phyloP scores from a whole-genome alignment of 2,888 invertebrate species.

The Drosophila fulvimacula region DNA sequence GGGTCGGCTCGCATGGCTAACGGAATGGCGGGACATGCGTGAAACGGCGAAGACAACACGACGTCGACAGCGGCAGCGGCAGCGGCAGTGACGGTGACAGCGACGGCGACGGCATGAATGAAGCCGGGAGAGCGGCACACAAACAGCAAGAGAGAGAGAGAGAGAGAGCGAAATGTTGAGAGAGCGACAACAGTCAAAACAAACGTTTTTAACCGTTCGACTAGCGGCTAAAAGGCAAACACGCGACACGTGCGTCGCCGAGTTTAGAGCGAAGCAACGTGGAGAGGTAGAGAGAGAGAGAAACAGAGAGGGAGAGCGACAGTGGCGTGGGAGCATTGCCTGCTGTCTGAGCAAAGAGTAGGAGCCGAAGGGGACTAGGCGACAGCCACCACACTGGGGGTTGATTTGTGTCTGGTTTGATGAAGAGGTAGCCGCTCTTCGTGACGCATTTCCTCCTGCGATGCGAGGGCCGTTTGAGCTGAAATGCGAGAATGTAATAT shows the following conservation, averaged over 20 bases:
- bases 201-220: constrained; percentile 41
- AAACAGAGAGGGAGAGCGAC: not conserved
- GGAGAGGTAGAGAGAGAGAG: not conserved
- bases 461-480: constrained; percentile 40
- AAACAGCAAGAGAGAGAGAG: constrained; percentile 1
- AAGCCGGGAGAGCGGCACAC: constrained; percentile 36
- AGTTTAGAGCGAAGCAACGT: constrained; percentile 5
- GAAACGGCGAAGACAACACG: constrained; percentile 33
- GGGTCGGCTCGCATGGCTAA: constrained; percentile 18
- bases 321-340: constrained; percentile 26
- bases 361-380: not conserved
- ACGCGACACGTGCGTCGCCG: constrained; percentile 61
- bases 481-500: not conserved
- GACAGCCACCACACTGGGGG: constrained; percentile 24
- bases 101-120: constrained; percentile 55
- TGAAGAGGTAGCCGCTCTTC: constrained; percentile 18
- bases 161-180: constrained; percentile 5
- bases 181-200: constrained; percentile 44
- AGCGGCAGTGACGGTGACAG: not conserved
- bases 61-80: not conserved
- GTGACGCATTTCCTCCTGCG: constrained; percentile 68
- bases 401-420: constrained; percentile 29
- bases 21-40: constrained; percentile 60
- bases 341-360: constrained; percentile 21
- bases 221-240: constrained; percentile 71